Percentiles rank a stretch among this genome's conserved stretches.
These are phyloP conservation scores for Drosophila virilis DNA, from an alignment of 1,140 invertebrate genomes.

Conservation along the genomic window DNA sequence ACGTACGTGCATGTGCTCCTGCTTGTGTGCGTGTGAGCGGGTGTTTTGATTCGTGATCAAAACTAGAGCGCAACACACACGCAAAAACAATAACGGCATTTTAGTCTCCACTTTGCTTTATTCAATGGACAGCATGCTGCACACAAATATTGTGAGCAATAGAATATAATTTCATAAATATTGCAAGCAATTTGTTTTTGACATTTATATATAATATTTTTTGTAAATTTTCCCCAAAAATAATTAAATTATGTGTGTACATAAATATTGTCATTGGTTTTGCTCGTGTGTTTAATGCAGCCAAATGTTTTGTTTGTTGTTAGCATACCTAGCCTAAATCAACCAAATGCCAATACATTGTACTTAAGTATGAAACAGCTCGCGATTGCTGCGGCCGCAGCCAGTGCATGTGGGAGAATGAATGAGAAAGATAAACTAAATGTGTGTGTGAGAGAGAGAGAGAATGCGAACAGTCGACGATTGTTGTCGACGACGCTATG, in stretches of 20 bases:
- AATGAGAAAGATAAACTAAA: constrained; percentile 4
- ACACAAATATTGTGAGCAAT: neutral
- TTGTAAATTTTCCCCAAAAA: too few species aligned
- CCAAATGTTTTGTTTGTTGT: constrained; percentile 4
- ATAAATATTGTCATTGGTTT: neutral
- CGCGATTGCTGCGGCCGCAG: neutral
- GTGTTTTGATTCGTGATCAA: constrained; percentile 32
- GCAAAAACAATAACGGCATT: constrained; percentile 64
- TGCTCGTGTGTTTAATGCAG: neutral
- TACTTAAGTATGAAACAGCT: constrained; percentile 21
- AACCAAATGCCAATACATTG: constrained; percentile 65
- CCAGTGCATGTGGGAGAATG: constrained; percentile 20
- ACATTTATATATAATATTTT: too few species aligned
- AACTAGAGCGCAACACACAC: constrained; percentile 60
- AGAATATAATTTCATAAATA: neutral
- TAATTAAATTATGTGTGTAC: too few species aligned
- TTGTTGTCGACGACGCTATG: constrained; percentile 45
- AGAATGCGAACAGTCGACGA: constrained; percentile 27
- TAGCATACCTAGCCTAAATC: constrained; percentile 25
- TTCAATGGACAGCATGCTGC: constrained; percentile 5
- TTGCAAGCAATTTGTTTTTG: neutral
- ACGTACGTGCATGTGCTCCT: neutral
- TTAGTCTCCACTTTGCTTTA: constrained; percentile 16
- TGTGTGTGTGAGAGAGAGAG: constrained; percentile 17
- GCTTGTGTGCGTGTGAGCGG: neutral